Evolutionary conservation across 2,113 vertebrate genomes (phyloP).

Genomic region (Caranx melampygus): DNA sequence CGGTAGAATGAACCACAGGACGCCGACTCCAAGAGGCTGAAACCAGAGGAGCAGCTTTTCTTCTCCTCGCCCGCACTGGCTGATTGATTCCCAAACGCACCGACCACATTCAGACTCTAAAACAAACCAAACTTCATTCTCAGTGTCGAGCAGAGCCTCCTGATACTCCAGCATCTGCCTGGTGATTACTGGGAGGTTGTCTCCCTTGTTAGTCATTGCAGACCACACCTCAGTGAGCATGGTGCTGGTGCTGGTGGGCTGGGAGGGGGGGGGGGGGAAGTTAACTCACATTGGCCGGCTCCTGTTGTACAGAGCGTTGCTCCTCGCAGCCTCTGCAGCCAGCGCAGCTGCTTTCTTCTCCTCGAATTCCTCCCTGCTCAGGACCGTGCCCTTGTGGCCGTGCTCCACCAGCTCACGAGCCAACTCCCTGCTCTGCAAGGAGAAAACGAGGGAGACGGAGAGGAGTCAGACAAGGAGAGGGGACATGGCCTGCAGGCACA

Average conservation of each 20-base stretch:
- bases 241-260: too few relatives aligned
- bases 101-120: slow-evolving; percentile 16
- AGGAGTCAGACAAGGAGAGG: slow-evolving; percentile 51
- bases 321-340: slow-evolving; percentile 66
- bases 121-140: slow-evolving; percentile 12
- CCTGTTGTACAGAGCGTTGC: slow-evolving; percentile 68
- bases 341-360: slow-evolving; percentile 84
- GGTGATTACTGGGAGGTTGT: slow-evolving; percentile 6
- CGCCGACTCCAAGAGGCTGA: not conserved
- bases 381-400: slow-evolving; percentile 85
- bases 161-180: slow-evolving; percentile 3
- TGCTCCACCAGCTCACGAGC: slow-evolving; percentile 88
- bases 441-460: slow-evolving; percentile 43
- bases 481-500: slow-evolving; percentile 22
- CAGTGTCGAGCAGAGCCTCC: not conserved
- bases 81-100: slow-evolving; percentile 26
- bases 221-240: not conserved
- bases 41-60: not conserved
- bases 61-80: not conserved
- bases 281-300: slow-evolving; percentile 84
- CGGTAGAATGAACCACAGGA: slow-evolving; percentile 18
- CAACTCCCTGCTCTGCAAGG: slow-evolving; percentile 83
- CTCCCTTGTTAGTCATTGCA: slow-evolving; percentile 3
- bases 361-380: slow-evolving; percentile 87
- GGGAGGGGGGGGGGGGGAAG: not conserved